Conservation (phyloP, 2,888 invertebrate genomes). For the Tenthredo amoena region DNA sequence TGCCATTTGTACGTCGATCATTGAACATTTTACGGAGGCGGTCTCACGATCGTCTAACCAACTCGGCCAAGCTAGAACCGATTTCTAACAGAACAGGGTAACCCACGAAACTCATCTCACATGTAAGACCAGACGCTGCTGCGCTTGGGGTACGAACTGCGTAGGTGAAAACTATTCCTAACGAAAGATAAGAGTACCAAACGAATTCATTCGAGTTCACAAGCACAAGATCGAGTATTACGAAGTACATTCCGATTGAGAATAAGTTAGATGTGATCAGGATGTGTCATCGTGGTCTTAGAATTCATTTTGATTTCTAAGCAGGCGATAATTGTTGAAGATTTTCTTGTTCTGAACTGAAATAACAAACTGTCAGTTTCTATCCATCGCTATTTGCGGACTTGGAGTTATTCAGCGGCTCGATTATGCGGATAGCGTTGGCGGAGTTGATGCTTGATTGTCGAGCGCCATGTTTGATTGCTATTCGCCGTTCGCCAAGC, state of each 20-base stretch:
- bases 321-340: neutral
- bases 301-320: neutral
- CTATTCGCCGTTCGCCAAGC: constrained; percentile 67
- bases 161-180: constrained; percentile 8
- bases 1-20: constrained; percentile 24
- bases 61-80: neutral
- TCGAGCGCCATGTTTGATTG: constrained; percentile 76
- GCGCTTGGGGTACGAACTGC: neutral
- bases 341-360: constrained; percentile 6
- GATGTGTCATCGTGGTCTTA: neutral
- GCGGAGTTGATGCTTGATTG: constrained; percentile 66
- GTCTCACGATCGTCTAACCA: neutral
- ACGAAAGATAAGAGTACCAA: neutral
- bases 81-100: neutral
- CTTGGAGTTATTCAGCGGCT: constrained; percentile 49
- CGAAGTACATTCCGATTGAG: neutral
- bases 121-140: constrained; percentile 7
- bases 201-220: neutral
- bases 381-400: constrained; percentile 47
- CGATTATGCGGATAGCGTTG: constrained; percentile 54
- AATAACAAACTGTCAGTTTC: neutral
- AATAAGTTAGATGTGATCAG: neutral
- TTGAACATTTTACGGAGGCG: constrained; percentile 3
- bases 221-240: neutral
- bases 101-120: neutral